Conservation (phyloP, 2,888 invertebrate species). For the Epirrhoe alternata region DNA sequence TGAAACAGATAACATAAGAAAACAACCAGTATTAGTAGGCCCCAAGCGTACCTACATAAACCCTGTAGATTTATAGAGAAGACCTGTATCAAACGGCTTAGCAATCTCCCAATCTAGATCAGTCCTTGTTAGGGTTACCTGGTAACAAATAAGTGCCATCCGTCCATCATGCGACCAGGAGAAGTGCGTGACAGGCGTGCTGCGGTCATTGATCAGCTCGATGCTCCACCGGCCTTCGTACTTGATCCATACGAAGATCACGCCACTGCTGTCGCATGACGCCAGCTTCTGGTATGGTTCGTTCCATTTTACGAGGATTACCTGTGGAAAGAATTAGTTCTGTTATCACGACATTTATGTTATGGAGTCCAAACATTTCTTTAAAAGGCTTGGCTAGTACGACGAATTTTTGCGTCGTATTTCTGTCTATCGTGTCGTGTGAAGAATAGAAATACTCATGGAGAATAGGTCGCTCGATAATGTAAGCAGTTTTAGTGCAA, state of each 20-base stretch:
- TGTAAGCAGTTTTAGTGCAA: background rate
- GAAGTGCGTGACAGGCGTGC: slow-evolving; percentile 98
- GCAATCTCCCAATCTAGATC: background rate
- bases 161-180: slow-evolving; percentile 99
- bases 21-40: too few species aligned
- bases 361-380: background rate
- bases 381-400: background rate
- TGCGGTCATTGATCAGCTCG: slow-evolving; percentile 98
- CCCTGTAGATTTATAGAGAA: too few species aligned
- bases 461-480: background rate
- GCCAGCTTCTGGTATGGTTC: slow-evolving; percentile 99
- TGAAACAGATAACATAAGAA: too few species aligned
- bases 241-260: slow-evolving; percentile 99
- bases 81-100: too few species aligned
- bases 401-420: background rate
- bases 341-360: background rate
- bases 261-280: slow-evolving; percentile 98
- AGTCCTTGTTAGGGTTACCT: slow-evolving; percentile 79
- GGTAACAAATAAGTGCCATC: slow-evolving; percentile 99
- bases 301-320: slow-evolving; percentile 98
- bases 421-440: background rate
- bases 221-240: slow-evolving; percentile 99
- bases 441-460: background rate
- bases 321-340: slow-evolving; percentile 79
- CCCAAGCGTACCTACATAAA: too few species aligned